Conservation (phyloP, 2,888 invertebrate genomes). For the Saturnia japonica region DNA sequence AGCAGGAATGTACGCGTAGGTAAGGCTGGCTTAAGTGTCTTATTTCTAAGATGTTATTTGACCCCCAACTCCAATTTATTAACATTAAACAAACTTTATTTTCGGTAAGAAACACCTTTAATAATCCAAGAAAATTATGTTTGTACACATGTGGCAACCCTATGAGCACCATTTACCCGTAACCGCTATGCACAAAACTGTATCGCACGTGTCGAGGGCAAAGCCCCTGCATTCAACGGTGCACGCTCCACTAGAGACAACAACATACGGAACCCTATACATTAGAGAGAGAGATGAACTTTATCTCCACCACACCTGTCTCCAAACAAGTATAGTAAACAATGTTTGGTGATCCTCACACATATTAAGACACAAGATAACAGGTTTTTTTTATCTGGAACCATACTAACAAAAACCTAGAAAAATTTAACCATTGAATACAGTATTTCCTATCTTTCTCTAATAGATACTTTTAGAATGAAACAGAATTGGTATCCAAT, state of each 20-base stretch:
- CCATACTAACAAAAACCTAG: neutral
- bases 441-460: too few relatives aligned
- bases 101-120: too few relatives aligned
- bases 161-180: neutral
- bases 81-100: too few relatives aligned
- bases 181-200: constrained; percentile 40
- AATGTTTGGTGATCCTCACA: constrained; percentile 1
- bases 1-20: too few relatives aligned
- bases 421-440: too few relatives aligned
- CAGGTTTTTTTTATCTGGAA: neutral
- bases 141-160: neutral
- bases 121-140: too few relatives aligned
- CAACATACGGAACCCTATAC: constrained; percentile 11
- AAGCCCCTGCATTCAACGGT: constrained; percentile 49
- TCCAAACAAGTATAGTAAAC: constrained; percentile 25
- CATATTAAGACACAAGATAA: neutral
- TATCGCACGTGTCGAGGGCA: constrained; percentile 52
- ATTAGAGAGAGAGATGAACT: constrained; percentile 26
- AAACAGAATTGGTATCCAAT: too few relatives aligned
- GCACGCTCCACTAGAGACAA: constrained; percentile 33
- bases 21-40: too few relatives aligned
- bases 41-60: too few relatives aligned
- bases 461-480: too few relatives aligned
- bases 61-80: too few relatives aligned
- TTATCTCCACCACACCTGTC: constrained; percentile 28